These are phyloP conservation scores for Euura lappo DNA, from an alignment of 1,140 invertebrate genomes.

Conservation along the genomic window DNA sequence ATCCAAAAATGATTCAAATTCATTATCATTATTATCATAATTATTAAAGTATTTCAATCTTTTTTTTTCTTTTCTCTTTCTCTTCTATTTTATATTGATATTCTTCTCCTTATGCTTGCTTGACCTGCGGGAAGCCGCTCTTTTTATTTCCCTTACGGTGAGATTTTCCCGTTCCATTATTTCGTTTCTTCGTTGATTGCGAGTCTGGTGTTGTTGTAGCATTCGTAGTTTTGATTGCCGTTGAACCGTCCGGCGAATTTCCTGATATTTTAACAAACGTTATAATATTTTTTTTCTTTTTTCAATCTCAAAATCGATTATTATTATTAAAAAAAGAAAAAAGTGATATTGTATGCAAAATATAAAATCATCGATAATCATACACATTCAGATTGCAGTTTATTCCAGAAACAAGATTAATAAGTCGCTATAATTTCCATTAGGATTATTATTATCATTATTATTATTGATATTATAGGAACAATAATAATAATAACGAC, in stretches of 20 bases:
- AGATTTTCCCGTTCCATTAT: background rate
- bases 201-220: too few relatives aligned
- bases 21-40: background rate
- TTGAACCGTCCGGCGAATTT: background rate
- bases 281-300: background rate
- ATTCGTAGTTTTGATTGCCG: background rate
- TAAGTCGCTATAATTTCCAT: background rate
- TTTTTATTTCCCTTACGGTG: background rate
- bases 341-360: too few relatives aligned
- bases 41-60: background rate
- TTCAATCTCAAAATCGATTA: background rate
- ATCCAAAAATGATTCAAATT: background rate
- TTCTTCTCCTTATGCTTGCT: too few relatives aligned
- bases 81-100: background rate
- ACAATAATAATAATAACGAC: background rate
- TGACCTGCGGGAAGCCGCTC: too few relatives aligned
- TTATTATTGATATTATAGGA: background rate
- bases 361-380: too few relatives aligned
- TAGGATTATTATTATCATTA: background rate
- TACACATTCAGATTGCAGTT: background rate
- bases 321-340: too few relatives aligned
- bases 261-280: background rate
- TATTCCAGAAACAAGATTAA: background rate
- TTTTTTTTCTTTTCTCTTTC: background rate
- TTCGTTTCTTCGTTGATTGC: background rate